phyloP scores from a whole-genome alignment of 2,888 invertebrate species.

The Dasysyrphus tricinctus region DNA sequence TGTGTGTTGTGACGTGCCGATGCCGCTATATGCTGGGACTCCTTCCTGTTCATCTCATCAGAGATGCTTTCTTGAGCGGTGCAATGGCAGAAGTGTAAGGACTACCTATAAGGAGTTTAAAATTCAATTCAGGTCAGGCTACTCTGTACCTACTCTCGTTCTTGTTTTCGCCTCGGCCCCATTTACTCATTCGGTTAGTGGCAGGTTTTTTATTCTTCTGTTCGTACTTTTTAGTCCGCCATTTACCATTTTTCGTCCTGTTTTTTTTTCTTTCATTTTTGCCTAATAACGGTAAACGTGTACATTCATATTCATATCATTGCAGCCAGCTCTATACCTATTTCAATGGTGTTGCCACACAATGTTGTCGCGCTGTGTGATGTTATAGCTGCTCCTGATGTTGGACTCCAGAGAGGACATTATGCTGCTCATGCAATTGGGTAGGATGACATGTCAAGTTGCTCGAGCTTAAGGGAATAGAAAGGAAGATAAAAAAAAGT shows the following conservation, averaged over 20 bases:
- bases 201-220: slow-evolving; percentile 11
- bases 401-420: slow-evolving; percentile 62
- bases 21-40: background rate
- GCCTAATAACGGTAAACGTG: slow-evolving; percentile 63
- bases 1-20: background rate
- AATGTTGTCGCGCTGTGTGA: slow-evolving; percentile 61
- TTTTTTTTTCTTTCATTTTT: slow-evolving; percentile 1
- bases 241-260: slow-evolving; percentile 50
- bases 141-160: slow-evolving; percentile 17
- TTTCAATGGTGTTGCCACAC: slow-evolving; percentile 57
- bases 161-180: slow-evolving; percentile 39
- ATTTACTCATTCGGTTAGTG: slow-evolving; percentile 40
- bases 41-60: slow-evolving; percentile 29
- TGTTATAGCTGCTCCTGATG: background rate
- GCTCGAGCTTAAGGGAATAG: slow-evolving; percentile 43
- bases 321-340: slow-evolving; percentile 53
- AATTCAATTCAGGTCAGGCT: slow-evolving; percentile 73
- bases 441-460: slow-evolving; percentile 72
- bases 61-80: background rate
- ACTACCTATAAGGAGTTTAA: slow-evolving; percentile 64
- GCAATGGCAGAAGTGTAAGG: slow-evolving; percentile 28
- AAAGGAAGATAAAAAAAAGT: background rate
- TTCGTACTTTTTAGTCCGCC: slow-evolving; percentile 11
- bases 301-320: slow-evolving; percentile 74
- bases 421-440: slow-evolving; percentile 73